These are phyloP conservation scores for Desmodus rotundus DNA, from an alignment of 2,113 vertebrate species.

Conservation along the genomic window DNA sequence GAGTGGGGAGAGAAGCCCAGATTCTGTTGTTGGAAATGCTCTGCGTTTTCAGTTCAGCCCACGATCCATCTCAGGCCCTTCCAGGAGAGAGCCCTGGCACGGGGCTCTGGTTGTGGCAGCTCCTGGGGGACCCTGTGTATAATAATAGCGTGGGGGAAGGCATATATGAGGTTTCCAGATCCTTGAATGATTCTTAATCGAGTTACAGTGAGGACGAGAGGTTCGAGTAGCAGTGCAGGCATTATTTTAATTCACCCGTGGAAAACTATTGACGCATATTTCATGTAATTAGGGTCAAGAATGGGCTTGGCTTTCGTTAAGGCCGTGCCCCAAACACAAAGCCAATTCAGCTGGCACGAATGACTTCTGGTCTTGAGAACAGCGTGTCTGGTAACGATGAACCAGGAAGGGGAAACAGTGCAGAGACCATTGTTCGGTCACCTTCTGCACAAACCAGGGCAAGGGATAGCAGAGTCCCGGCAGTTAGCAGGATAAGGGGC, in stretches of 20 bases:
- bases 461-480: conserved; percentile 1
- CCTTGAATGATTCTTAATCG: conserved; percentile 69
- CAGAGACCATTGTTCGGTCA: conserved; percentile 65
- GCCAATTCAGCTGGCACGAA: conserved; percentile 73
- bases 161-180: conserved; percentile 56
- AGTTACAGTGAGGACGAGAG: conserved; percentile 49
- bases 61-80: conserved; percentile 17
- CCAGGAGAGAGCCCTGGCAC: conserved; percentile 25
- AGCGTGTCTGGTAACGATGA: conserved; percentile 74
- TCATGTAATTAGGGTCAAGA: conserved; percentile 78
- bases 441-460: conserved; percentile 42
- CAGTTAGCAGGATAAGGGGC: not conserved
- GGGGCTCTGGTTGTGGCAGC: conserved; percentile 54
- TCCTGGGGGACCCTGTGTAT: conserved; percentile 55
- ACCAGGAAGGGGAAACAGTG: conserved; percentile 69
- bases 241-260: conserved; percentile 73
- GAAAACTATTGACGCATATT: conserved; percentile 78
- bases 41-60: conserved; percentile 54
- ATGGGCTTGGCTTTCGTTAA: conserved; percentile 76
- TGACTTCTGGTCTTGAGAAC: conserved; percentile 65
- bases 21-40: conserved; percentile 25
- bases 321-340: conserved; percentile 75
- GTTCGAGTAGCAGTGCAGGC: conserved; percentile 34
- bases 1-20: not conserved
- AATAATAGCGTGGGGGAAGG: conserved; percentile 61